Evolutionary conservation across 2,113 vertebrate genomes (phyloP).

Genomic region (Pandion haliaetus): DNA sequence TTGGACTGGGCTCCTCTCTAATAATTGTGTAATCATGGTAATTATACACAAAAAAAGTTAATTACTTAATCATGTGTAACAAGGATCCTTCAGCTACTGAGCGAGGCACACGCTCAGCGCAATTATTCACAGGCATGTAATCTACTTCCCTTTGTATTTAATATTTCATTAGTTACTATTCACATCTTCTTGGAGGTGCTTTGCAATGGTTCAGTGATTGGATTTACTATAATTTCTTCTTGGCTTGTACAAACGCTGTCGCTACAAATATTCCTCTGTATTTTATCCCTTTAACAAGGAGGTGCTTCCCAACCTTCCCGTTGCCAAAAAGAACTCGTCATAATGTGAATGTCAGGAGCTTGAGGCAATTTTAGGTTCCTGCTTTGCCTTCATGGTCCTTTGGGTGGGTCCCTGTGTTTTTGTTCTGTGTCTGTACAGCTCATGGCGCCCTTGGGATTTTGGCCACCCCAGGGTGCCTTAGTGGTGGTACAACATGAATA

Average conservation of each 20-base stretch:
- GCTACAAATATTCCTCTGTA: not conserved
- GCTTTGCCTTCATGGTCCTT: not conserved
- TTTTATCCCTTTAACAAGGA: not conserved
- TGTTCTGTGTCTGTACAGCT: not conserved
- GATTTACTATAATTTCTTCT: not conserved
- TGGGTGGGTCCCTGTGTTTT: not conserved
- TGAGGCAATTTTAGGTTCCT: not conserved
- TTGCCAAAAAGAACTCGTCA: not conserved
- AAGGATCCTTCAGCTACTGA: conserved; percentile 1
- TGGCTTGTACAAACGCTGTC: not conserved
- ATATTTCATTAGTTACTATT: not conserved
- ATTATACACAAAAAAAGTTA: not conserved
- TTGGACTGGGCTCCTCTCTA: not conserved
- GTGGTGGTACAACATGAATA: not conserved
- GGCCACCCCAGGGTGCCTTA: not conserved
- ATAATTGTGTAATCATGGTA: not conserved
- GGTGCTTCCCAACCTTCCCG: not conserved
- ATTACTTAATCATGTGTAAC: not conserved
- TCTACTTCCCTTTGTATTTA: not conserved
- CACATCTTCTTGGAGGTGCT: not conserved
- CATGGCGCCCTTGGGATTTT: not conserved
- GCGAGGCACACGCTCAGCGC: fast-evolving
- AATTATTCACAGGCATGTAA: conserved; percentile 6
- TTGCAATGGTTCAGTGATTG: not conserved
- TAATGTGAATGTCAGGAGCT: not conserved